Base-by-base conservation (phyloP, 2,113 vertebrate genomes). In the Prochilodus magdalenae region DNA sequence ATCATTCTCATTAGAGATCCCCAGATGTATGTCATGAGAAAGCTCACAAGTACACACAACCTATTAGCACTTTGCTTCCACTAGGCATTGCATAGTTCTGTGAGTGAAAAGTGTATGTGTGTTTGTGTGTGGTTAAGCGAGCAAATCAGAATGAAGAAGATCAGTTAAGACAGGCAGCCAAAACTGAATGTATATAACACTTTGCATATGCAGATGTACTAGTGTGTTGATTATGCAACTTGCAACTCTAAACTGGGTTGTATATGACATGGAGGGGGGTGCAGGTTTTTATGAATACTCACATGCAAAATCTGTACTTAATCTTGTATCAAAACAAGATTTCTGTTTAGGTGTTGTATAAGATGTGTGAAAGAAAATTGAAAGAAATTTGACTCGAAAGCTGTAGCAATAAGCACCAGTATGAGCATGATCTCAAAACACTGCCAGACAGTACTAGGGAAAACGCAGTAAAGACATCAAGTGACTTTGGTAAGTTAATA, bases 1-100 rank as follows among this genome's bases (percentile, higher is more conserved):
- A 88, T 93, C 90, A 91, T 92, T 89, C 87, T 92, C 92, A 94
- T 93, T 92, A 93, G 87, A 78, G 62, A 83, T 89, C 92, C 80
- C 90, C 91, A 90, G 91, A 92, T 91, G 93, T 84, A 88, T 83
- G 89, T 89, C 87, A 86, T 62, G 89, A 92, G 87, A 87, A 92
- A 89, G 88, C 89, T 91, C 90, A 86, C 90, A 86, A 91, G 90
- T 89, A 92, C 90, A 89, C 87, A 89, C 87, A 82, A 84, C 84
- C 92, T 91, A 94, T 91, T 92, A 92, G 89, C 89, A 87, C 85
- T 82, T 84, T 80, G 85, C 81, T 88, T 86, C 89, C 84, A 16
- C 82, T 81, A 89, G 86, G 87, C 86, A 66, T 59, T 81, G 87
- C 44, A 47, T 44, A 83, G n/a, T 74, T 73, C 70, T 79, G 60